phyloP scores from a whole-genome alignment of 2,113 vertebrate species.

The Vireo altiloquus region DNA sequence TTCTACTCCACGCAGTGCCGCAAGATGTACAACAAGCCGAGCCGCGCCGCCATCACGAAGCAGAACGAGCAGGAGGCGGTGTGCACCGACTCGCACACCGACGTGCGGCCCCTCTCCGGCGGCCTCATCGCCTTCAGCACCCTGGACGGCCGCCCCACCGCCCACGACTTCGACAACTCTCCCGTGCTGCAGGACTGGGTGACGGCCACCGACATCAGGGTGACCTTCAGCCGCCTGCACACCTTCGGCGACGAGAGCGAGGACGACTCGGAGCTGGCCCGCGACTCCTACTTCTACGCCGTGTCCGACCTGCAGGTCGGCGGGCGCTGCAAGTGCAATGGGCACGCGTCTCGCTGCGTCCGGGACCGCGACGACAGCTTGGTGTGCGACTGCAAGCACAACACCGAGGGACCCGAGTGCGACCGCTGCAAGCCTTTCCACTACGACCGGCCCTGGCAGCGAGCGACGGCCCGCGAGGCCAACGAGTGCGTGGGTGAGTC shows the following conservation, averaged over 20 bases:
- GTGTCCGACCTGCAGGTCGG: slow-evolving; percentile 98
- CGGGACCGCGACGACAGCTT: slow-evolving; percentile 90
- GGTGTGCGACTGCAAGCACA: slow-evolving; percentile 96
- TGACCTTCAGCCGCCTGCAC: slow-evolving; percentile 90
- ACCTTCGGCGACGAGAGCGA: slow-evolving; percentile 94
- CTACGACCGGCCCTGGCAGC: slow-evolving; percentile 97
- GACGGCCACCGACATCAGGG: slow-evolving; percentile 94
- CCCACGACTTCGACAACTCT: slow-evolving; percentile 98
- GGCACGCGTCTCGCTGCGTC: slow-evolving; percentile 93
- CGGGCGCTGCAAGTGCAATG: slow-evolving; percentile 97
- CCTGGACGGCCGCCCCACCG: slow-evolving; percentile 93
- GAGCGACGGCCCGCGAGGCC: slow-evolving; percentile 93
- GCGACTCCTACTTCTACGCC: slow-evolving; percentile 94
- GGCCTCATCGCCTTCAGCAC: slow-evolving; percentile 99
- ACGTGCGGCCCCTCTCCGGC: slow-evolving; percentile 90
- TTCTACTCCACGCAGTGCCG: slow-evolving; percentile 96
- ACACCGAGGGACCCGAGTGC: slow-evolving; percentile 94
- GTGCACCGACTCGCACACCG: slow-evolving; percentile 96
- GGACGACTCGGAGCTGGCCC: slow-evolving; percentile 92
- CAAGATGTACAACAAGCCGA: slow-evolving; percentile 93
- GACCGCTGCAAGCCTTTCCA: slow-evolving; percentile 99
- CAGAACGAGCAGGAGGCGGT: slow-evolving; percentile 99
- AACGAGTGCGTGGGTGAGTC: slow-evolving; percentile 99
- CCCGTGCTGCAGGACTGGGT: slow-evolving; percentile 99
- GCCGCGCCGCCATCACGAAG: slow-evolving; percentile 89